Evolutionary conservation across 2,113 vertebrate species (phyloP), one percentile per base, ranked within the genome.

Genomic region (Paramisgurnus dabryanus): DNA sequence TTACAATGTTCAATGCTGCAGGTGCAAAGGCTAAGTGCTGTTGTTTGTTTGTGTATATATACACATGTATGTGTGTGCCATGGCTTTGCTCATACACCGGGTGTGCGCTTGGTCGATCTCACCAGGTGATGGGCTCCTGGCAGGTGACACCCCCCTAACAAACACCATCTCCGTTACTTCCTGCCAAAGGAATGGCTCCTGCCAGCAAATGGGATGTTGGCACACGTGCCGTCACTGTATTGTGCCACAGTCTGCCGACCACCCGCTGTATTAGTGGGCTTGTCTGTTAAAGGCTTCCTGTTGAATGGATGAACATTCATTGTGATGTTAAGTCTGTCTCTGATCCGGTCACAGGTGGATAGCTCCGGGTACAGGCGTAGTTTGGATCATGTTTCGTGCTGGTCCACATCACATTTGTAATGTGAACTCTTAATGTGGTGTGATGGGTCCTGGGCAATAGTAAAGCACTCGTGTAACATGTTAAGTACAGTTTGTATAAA

Each of bases 181-280:
- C 80, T 85, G 82, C 86, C 86, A 84, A 76, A 45, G 53, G 57
- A 55, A 72, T 40, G 39, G 18, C 84, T 65, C 80, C 60, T 57
- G 65, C 70, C 55, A 66, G 67, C 39, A 47, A 73, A 53, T 73
- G 61, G 61, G 45, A 72, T 71, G 55, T 79, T 81, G 73, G 71
- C 58, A 58, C 78, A 40, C 3, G 11, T 15, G 49, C 4, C 10
- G 12, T 53, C n/a, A 7, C 58, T 83, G 65, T 18, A 75, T 58
- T 75, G 72, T 34, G 58, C 55, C 55, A 64, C 72, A 75, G 72
- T 75, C 72, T 75, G 72, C 72, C 58, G 22, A 64, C 41, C 72
- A 34, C 72, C 72, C 43, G 68, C 79, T 55, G 68, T 43, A 61
- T 40, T 66, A 49, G 73, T 69, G 47, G 7, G 53, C 64, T 68